Evolutionary conservation across 2,113 vertebrate genomes (phyloP).

Genomic region (Bubo bubo): DNA sequence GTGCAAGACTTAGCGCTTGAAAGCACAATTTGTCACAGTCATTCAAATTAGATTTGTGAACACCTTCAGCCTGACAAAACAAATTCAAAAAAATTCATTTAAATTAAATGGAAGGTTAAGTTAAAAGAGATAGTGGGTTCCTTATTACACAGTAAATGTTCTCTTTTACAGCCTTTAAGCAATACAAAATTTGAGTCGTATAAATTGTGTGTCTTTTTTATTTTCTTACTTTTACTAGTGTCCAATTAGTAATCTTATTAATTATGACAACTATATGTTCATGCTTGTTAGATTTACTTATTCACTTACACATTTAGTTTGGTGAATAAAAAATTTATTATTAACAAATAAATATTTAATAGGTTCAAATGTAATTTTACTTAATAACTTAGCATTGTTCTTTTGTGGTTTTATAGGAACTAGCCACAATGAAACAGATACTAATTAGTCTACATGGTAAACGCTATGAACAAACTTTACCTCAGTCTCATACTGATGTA

Average conservation of each 20-base stretch:
- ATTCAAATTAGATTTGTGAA: conserved; percentile 6
- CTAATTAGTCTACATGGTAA: conserved; percentile 82
- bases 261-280: not conserved
- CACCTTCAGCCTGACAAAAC: not conserved
- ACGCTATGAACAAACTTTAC: conserved; percentile 58
- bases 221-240: not conserved
- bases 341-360: conserved; percentile 12
- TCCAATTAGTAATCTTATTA: not conserved
- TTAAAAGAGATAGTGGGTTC: not conserved
- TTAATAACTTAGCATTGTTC: conserved; percentile 2
- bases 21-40: not conserved
- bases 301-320: not conserved
- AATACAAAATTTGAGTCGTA: not conserved
- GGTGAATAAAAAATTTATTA: not conserved
- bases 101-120: not conserved
- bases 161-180: not conserved
- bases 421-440: conserved; percentile 92
- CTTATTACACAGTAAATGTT: not conserved
- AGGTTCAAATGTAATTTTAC: not conserved
- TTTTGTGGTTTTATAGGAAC: conserved; percentile 81
- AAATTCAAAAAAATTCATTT: not conserved
- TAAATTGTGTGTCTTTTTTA: not conserved
- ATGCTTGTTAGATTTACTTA: not conserved
- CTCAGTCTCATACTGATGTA: conserved; percentile 44
- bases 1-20: not conserved